Base-by-base conservation (phyloP, 2,797 vertebrate genomes). In the Tenualosa thibaudeaui region DNA sequence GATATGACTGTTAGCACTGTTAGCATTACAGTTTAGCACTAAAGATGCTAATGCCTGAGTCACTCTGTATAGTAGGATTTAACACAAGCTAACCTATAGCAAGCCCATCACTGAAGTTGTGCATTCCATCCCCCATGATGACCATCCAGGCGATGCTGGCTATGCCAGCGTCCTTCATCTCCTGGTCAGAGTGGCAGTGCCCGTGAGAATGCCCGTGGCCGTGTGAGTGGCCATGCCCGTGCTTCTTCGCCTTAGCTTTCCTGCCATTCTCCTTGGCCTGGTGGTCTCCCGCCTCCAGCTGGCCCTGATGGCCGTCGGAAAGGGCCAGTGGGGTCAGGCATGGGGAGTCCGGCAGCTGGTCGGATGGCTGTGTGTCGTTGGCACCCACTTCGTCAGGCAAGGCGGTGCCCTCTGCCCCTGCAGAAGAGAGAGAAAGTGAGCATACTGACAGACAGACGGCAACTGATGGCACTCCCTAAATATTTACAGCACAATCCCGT, bases 121-220 rank as follows among this genome's bases (percentile, higher is more conserved):
- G 98, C 96, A 99, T 98, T 89, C 98, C 98, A 22, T 99, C 98
- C 50, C 98, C 98, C 98, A 99, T 99, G 92, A 99, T 99, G 83
- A 99, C 98, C 98, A 99, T 99, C 98, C 98, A 99, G 87, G 98
- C 98, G 54, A 99, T 99, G 89, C 97, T 99, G 86, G 98, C 97
- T 54, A 99, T 98, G 0, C 97, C 98, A 0, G 98, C 98, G 26
- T 98, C 97, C 90, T 98, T 98, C 95, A 99, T 97, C 89, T 99
- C 98, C 89, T 98, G 96, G 90, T 98, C 97, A 0, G 98, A 98
- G 93, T 99, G 98, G 88, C 98, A 99, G 95, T 99, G 97, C 5
- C 97, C 97, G 0, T 98, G 98, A 0, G 97, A 97, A 91, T 99
- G 98, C 0, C 95, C 94, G 22, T 98, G 97, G 0, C 96, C 93